phyloP scores from a whole-genome alignment of 2,888 invertebrate genomes.

The Atrina japonica region DNA sequence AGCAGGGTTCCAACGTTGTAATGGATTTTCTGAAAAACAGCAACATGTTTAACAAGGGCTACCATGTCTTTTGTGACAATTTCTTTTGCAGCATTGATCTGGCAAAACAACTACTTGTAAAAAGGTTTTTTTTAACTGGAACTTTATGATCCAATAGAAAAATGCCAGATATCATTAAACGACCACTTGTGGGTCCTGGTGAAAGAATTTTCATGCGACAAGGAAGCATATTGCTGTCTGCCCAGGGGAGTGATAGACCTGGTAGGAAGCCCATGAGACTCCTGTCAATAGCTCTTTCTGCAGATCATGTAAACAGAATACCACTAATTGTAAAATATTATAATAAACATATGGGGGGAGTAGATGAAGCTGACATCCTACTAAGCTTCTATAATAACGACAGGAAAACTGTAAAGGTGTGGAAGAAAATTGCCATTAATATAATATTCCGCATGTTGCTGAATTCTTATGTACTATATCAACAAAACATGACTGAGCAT shows the following conservation, averaged over 20 bases:
- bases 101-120: neutral
- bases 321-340: neutral
- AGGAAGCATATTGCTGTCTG: neutral
- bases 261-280: constrained; percentile 10
- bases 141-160: constrained; percentile 14
- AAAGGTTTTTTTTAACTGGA: constrained; percentile 2
- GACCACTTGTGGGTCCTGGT: neutral
- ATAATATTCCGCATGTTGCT: constrained; percentile 1
- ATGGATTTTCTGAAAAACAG: neutral
- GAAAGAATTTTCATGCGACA: constrained; percentile 10
- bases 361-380: constrained; percentile 16
- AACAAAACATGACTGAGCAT: neutral
- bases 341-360: neutral
- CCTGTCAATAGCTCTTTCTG: neutral
- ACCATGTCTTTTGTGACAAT: constrained; percentile 25
- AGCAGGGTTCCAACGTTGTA: no score
- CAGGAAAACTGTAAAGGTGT: constrained; percentile 16
- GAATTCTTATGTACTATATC: constrained; percentile 14
- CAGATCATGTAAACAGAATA: neutral
- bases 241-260: neutral
- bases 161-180: constrained; percentile 9
- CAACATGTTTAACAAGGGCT: constrained; percentile 17
- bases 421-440: constrained; percentile 19
- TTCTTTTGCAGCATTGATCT: constrained; percentile 15
- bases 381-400: constrained; percentile 1